These are phyloP conservation scores for Cactoblastis cactorum DNA, from an alignment of 2,888 invertebrate species.

Conservation along the genomic window DNA sequence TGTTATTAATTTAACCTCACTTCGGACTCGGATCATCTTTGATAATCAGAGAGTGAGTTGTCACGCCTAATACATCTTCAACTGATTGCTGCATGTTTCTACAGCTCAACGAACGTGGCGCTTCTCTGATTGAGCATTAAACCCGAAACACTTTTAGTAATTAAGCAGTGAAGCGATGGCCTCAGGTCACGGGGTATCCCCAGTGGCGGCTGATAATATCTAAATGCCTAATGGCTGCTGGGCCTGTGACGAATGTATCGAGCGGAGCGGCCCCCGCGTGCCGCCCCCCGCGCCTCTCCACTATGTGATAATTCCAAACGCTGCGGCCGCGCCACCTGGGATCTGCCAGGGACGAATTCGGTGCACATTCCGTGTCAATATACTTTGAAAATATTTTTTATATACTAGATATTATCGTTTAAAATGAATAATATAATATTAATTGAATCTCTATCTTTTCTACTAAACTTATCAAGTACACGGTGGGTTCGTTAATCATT, in stretches of 20 bases:
- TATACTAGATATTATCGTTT: too few relatives aligned
- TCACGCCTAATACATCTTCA: too few relatives aligned
- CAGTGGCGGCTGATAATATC: slow-evolving; percentile 75
- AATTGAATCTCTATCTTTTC: too few relatives aligned
- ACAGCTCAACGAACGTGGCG: too few relatives aligned
- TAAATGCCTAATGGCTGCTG: slow-evolving; percentile 81
- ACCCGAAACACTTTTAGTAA: slow-evolving; percentile 73
- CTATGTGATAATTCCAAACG: slow-evolving; percentile 80
- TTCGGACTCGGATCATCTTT: too few relatives aligned
- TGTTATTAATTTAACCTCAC: too few relatives aligned
- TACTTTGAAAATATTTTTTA: slow-evolving; percentile 14
- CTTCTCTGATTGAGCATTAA: too few relatives aligned
- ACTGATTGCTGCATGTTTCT: too few relatives aligned
- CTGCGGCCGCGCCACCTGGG: slow-evolving; percentile 80
- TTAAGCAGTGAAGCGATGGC: slow-evolving; percentile 69
- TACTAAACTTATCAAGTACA: too few relatives aligned
- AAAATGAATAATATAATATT: too few relatives aligned
- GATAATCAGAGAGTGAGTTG: too few relatives aligned
- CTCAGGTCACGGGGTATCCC: slow-evolving; percentile 73
- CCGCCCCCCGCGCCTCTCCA: slow-evolving; percentile 60
- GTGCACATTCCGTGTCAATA: slow-evolving; percentile 15
- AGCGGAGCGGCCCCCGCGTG: slow-evolving; percentile 38
- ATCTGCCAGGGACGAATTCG: slow-evolving; percentile 66
- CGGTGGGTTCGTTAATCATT: too few relatives aligned
- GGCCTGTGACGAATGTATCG: slow-evolving; percentile 79